Conservation (phyloP, 2,888 invertebrate species). For the Eupithecia abbreviata region DNA sequence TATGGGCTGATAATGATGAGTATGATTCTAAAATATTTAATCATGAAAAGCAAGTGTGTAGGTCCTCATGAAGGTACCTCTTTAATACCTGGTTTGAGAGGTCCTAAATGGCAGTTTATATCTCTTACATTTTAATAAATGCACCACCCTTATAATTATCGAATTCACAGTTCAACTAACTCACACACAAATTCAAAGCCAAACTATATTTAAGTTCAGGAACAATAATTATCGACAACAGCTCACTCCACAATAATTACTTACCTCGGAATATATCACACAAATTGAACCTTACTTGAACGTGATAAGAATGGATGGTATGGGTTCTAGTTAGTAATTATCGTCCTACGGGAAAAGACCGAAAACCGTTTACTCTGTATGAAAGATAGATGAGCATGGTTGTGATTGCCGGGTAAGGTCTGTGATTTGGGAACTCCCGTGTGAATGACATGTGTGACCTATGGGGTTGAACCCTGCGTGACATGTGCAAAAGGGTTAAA, state of each 20-base stretch:
- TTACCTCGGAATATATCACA: slow-evolving; percentile 37
- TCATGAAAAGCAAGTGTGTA: background rate
- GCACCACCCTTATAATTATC: slow-evolving; percentile 45
- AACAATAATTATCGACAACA: slow-evolving; percentile 76
- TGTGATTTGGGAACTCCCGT: slow-evolving; percentile 72
- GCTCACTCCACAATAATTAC: slow-evolving; percentile 76
- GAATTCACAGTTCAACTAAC: slow-evolving; percentile 49
- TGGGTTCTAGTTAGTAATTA: slow-evolving; percentile 62
- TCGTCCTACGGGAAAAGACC: slow-evolving; percentile 73
- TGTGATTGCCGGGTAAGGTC: slow-evolving; percentile 71
- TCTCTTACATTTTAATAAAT: slow-evolving; percentile 24
- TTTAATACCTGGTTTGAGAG: background rate
- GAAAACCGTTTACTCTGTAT: slow-evolving; percentile 76
- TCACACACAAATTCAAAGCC: slow-evolving; percentile 45
- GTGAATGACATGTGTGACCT: slow-evolving; percentile 42
- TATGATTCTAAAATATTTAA: background rate
- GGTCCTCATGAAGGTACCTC: background rate
- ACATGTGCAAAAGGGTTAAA: slow-evolving; percentile 9
- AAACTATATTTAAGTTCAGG: slow-evolving; percentile 57
- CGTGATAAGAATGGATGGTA: slow-evolving; percentile 47
- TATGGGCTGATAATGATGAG: background rate
- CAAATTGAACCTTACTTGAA: slow-evolving; percentile 46
- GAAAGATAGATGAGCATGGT: slow-evolving; percentile 76
- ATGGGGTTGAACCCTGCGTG: slow-evolving; percentile 19
- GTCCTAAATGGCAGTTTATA: slow-evolving; percentile 1